These are phyloP conservation scores for Luperina nickerlii DNA, from an alignment of 2,888 invertebrate species.

Conservation along the genomic window DNA sequence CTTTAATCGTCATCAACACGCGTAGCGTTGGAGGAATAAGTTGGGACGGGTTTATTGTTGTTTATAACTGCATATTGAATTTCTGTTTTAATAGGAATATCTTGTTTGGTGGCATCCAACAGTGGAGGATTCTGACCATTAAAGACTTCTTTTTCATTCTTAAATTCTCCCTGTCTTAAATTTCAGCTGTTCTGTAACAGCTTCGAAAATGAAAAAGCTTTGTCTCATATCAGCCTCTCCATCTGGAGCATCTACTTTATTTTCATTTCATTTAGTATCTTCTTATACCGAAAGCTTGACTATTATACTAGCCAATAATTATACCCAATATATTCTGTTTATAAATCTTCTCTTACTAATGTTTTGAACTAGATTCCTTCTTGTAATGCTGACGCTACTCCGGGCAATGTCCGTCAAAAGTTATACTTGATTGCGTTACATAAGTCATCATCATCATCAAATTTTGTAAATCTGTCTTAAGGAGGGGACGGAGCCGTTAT, in stretches of 20 bases:
- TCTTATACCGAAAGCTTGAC: not conserved
- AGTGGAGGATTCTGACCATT: not conserved
- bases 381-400: slow-evolving; percentile 72
- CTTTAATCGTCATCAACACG: slow-evolving; percentile 84
- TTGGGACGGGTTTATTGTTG: not conserved
- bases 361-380: not conserved
- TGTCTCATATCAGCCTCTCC: not conserved
- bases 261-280: not conserved
- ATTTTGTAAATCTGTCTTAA: slow-evolving; percentile 82
- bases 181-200: too few relatives aligned
- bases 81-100: not conserved
- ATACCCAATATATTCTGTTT: too few relatives aligned
- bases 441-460: slow-evolving; percentile 87
- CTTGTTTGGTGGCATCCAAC: not conserved
- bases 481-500: slow-evolving; percentile 73
- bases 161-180: too few relatives aligned
- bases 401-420: slow-evolving; percentile 81
- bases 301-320: too few relatives aligned
- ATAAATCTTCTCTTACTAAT: too few relatives aligned
- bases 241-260: not conserved
- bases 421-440: slow-evolving; percentile 88
- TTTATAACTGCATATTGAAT: not conserved
- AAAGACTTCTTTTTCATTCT: too few relatives aligned
- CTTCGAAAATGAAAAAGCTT: not conserved
- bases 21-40: slow-evolving; percentile 70